These are phyloP conservation scores for Lepidothrix coronata DNA, from an alignment of 2,113 vertebrate species.

Conservation along the genomic window DNA sequence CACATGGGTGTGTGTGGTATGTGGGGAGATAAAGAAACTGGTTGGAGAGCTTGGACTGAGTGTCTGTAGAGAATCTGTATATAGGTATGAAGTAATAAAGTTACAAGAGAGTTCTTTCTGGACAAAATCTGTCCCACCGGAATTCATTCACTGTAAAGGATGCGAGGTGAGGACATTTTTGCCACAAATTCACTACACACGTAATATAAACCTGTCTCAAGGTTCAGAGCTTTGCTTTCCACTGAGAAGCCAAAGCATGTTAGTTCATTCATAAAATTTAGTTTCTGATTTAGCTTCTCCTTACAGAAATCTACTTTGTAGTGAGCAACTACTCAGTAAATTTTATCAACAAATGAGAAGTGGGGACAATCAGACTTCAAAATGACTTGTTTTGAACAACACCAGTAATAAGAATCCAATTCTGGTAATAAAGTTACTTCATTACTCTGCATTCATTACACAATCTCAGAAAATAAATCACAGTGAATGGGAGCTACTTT, in stretches of 20 bases:
- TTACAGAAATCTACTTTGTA: background rate
- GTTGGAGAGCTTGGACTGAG: too few species aligned
- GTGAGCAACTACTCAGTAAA: background rate
- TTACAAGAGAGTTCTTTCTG: too few species aligned
- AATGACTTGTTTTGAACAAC: background rate
- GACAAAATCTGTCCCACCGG: too few species aligned
- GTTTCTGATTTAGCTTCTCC: background rate
- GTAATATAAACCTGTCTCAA: background rate
- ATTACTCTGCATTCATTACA: background rate
- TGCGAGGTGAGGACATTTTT: too few species aligned
- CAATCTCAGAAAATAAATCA: background rate
- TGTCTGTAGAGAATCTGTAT: too few species aligned
- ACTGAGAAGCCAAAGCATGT: background rate
- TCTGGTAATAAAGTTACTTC: background rate
- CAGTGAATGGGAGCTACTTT: background rate
- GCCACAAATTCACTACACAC: background rate
- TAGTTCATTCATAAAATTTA: background rate
- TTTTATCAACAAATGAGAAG: background rate
- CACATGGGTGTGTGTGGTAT: too few species aligned
- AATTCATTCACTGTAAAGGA: too few species aligned
- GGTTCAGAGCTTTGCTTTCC: background rate
- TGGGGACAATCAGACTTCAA: background rate
- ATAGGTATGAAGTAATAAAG: too few species aligned
- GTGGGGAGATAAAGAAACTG: too few species aligned
- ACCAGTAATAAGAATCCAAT: background rate